Conservation (phyloP, 92 coral and sea anemone genomes). For the Diadumene lineata region DNA sequence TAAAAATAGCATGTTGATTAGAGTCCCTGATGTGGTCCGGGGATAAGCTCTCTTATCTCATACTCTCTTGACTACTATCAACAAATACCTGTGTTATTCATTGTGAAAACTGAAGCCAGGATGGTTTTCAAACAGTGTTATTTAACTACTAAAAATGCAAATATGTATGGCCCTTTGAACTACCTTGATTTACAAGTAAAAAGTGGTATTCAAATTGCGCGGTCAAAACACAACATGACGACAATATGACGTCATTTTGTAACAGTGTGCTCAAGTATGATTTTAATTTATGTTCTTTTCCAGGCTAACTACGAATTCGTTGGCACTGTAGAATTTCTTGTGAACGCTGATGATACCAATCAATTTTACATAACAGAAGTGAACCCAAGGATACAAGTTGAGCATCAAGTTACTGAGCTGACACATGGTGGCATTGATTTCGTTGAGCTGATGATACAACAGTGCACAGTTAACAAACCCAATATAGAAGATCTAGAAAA, state of each 20-base stretch:
- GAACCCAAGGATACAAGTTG: conserved; percentile 67
- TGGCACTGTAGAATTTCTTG: conserved; percentile 67
- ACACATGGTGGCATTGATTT: conserved; percentile 46
- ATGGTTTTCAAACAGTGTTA: background rate
- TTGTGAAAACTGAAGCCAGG: background rate
- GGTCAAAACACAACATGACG: background rate
- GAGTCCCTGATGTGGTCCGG: too few relatives aligned
- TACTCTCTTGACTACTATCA: too few relatives aligned
- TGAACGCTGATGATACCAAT: conserved; percentile 31
- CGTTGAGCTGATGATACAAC: conserved; percentile 59
- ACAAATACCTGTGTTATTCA: background rate
- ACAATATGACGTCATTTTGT: too few relatives aligned
- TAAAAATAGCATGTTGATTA: too few relatives aligned
- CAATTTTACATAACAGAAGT: conserved; percentile 52
- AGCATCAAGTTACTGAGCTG: conserved; percentile 66
- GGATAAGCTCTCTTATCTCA: too few relatives aligned
- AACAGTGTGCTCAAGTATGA: too few relatives aligned
- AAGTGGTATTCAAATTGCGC: background rate
- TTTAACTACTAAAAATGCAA: background rate
- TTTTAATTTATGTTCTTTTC: background rate
- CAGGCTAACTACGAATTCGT: conserved; percentile 34
- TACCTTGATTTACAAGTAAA: background rate
- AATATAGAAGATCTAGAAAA: background rate
- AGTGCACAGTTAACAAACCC: conserved; percentile 24
- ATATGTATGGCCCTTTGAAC: too few relatives aligned